phyloP scores from a whole-genome alignment of 2,113 vertebrate species.

The Philantomba maxwellii region DNA sequence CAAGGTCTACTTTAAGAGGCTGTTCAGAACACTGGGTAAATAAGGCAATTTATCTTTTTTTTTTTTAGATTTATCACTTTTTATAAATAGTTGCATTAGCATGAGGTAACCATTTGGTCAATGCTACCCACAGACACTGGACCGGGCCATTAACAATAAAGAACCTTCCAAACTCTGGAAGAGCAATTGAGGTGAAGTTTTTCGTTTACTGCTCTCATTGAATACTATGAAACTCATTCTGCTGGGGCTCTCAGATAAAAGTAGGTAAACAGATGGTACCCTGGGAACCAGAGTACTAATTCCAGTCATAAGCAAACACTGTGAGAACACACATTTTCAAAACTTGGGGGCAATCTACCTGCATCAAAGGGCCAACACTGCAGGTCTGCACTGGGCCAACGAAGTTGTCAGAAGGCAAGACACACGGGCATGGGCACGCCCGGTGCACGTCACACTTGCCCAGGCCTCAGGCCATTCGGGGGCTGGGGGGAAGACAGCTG shows the following conservation, averaged over 20 bases:
- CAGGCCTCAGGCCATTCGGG: background rate
- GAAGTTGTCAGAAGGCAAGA: conserved; percentile 43
- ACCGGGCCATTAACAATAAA: background rate
- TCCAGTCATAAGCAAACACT: conserved; percentile 11
- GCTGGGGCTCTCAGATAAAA: background rate
- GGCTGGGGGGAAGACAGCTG: background rate
- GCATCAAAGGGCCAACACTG: conserved; percentile 5
- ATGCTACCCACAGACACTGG: background rate
- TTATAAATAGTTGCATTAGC: conserved; percentile 15
- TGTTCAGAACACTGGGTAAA: conserved; percentile 12
- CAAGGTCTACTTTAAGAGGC: background rate
- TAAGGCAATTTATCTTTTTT: background rate
- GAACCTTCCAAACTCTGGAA: background rate
- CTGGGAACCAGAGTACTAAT: background rate
- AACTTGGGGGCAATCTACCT: conserved; percentile 1
- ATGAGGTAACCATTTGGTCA: conserved; percentile 4
- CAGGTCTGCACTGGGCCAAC: background rate
- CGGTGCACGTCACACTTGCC: background rate
- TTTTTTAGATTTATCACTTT: background rate
- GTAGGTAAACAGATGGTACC: conserved; percentile 26
- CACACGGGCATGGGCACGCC: background rate
- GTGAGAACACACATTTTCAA: conserved; percentile 27
- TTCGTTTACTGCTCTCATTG: background rate
- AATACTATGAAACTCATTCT: background rate
- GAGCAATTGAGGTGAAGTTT: background rate